A percentile compares a stretch with the other conserved stretches of the same genome.
Conservation (phyloP, 2,888 invertebrate genomes). For the Girardia tigrina region DNA sequence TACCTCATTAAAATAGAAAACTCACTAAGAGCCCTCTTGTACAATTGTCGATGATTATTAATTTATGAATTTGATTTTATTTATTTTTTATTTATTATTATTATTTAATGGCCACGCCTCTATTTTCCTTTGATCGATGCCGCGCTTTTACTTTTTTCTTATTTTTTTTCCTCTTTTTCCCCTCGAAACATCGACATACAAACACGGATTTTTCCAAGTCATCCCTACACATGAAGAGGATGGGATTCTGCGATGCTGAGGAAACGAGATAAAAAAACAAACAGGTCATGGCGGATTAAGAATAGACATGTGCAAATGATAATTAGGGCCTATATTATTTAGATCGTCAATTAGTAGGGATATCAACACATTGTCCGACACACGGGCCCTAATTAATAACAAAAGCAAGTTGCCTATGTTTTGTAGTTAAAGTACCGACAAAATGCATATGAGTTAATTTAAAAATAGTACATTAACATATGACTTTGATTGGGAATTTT, state of each 20-base stretch:
- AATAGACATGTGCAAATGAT: slow-evolving; percentile 14
- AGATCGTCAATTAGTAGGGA: slow-evolving; percentile 13
- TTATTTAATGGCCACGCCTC: slow-evolving; percentile 4
- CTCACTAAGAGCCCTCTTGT: slow-evolving; percentile 17
- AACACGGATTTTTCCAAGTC: too few relatives aligned
- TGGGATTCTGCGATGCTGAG: not conserved
- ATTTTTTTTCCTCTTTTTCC: not conserved
- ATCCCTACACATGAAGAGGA: not conserved
- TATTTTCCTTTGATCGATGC: slow-evolving; percentile 17
- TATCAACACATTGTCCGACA: slow-evolving; percentile 11
- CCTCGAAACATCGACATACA: not conserved
- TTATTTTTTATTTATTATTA: not conserved
- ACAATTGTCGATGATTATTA: slow-evolving; percentile 20
- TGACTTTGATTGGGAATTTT: not conserved
- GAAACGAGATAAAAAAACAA: not conserved
- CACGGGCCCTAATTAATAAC: slow-evolving; percentile 2
- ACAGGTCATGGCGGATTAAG: slow-evolving; percentile 18
- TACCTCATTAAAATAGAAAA: slow-evolving; percentile 18
- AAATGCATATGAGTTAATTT: slow-evolving; percentile 11
- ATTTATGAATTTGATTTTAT: not conserved
- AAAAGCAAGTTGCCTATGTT: not conserved
- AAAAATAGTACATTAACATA: not conserved
- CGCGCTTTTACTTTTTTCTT: not conserved
- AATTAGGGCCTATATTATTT: not conserved
- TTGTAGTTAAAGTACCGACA: not conserved